A percentile compares a stretch with the other conserved stretches of the same genome.
phyloP scores from a whole-genome alignment of 1,140 invertebrate genomes.

The Heliconius nattereri region DNA sequence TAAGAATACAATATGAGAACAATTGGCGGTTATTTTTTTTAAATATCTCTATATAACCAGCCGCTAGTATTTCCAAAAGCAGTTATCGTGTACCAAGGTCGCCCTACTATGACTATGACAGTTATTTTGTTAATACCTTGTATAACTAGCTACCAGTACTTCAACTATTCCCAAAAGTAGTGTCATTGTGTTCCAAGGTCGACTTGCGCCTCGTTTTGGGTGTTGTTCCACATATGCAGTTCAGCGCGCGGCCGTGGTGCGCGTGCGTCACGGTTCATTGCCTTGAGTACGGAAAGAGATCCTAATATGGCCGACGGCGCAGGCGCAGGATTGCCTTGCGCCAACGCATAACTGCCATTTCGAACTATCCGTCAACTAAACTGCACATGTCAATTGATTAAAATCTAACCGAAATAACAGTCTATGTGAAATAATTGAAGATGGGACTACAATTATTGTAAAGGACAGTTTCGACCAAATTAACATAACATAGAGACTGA shows the following conservation, averaged over 20 bases:
- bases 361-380: slow-evolving; percentile 57
- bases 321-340: slow-evolving; percentile 73
- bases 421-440: not conserved
- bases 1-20: not conserved
- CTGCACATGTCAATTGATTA: slow-evolving; percentile 54
- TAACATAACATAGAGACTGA: slow-evolving; percentile 47
- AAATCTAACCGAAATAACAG: slow-evolving; percentile 29
- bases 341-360: slow-evolving; percentile 66
- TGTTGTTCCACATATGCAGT: slow-evolving; percentile 36
- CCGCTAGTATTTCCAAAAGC: not conserved
- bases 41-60: not conserved
- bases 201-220: slow-evolving; percentile 24
- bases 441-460: slow-evolving; percentile 41
- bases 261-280: slow-evolving; percentile 78
- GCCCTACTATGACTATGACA: not conserved
- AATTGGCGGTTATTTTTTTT: slow-evolving; percentile 1
- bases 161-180: slow-evolving; percentile 7
- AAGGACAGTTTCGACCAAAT: slow-evolving; percentile 38
- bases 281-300: slow-evolving; percentile 74
- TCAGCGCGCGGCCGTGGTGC: slow-evolving; percentile 46
- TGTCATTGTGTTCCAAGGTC: slow-evolving; percentile 8
- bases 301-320: slow-evolving; percentile 71
- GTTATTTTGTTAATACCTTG: not conserved
- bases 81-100: slow-evolving; percentile 6
- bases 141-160: not conserved